These are phyloP conservation scores for Endotricha flammealis DNA, from an alignment of 2,888 invertebrate species.

Conservation along the genomic window DNA sequence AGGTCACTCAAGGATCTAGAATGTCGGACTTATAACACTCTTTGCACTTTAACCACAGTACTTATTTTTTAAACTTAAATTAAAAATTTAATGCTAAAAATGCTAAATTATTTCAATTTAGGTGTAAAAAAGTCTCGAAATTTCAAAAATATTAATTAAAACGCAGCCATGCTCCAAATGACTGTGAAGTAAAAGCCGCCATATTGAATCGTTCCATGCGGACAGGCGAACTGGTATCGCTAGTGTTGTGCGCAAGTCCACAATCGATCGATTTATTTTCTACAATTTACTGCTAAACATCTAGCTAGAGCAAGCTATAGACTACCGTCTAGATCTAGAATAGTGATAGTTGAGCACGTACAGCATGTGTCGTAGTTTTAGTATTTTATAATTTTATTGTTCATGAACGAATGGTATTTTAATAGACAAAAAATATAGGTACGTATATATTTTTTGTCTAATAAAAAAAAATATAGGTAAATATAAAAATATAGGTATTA, in stretches of 20 bases:
- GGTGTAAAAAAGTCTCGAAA: slow-evolving; percentile 45
- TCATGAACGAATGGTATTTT: too few species aligned
- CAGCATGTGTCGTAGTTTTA: too few species aligned
- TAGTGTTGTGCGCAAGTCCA: slow-evolving; percentile 70
- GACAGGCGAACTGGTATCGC: slow-evolving; percentile 41
- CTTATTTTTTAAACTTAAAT: slow-evolving; percentile 51
- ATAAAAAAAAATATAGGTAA: too few species aligned
- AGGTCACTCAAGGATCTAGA: slow-evolving; percentile 74
- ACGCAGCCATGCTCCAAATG: slow-evolving; percentile 59
- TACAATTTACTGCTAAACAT: slow-evolving; percentile 1
- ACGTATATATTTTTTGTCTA: too few species aligned
- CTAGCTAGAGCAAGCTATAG: too few species aligned
- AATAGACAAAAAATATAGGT: too few species aligned
- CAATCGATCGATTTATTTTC: slow-evolving; percentile 42
- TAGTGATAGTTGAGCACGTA: too few species aligned
- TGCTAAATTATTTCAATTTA: slow-evolving; percentile 39
- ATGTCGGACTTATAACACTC: slow-evolving; percentile 55
- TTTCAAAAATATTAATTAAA: slow-evolving; percentile 48
- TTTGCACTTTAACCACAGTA: slow-evolving; percentile 56
- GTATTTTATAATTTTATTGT: too few species aligned
- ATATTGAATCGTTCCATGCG: slow-evolving; percentile 70
- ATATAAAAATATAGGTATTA: too few species aligned
- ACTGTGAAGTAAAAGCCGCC: slow-evolving; percentile 69
- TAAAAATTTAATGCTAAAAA: slow-evolving; percentile 47
- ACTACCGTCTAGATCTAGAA: too few species aligned